phyloP scores from a whole-genome alignment of 2,113 vertebrate species.

The Strix aluco region DNA sequence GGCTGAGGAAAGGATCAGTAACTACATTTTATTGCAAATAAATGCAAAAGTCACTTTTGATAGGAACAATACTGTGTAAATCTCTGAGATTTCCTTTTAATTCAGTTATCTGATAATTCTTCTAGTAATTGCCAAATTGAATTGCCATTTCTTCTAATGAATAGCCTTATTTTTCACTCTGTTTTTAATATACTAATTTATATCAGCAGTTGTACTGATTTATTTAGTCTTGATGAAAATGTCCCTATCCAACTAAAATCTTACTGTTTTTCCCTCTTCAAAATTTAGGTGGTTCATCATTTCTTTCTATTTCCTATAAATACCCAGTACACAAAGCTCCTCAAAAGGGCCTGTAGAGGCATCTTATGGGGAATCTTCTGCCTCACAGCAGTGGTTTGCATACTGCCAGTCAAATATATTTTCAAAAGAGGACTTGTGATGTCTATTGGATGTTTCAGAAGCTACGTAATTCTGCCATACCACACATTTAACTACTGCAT shows the following conservation, averaged over 20 bases:
- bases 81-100: neutral
- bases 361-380: neutral
- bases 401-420: neutral
- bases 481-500: neutral
- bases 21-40: neutral
- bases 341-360: neutral
- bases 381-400: neutral
- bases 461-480: neutral
- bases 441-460: neutral
- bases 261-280: neutral
- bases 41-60: neutral
- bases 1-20: neutral
- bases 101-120: neutral
- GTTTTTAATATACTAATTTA: neutral
- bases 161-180: neutral
- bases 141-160: slow-evolving; percentile 9
- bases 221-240: neutral
- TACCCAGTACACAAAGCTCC: neutral
- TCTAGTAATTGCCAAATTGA: neutral
- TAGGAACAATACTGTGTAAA: neutral
- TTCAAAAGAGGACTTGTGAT: neutral
- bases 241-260: neutral
- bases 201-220: neutral
- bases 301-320: neutral
- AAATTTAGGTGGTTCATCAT: neutral